Evolutionary conservation across 1,140 invertebrate species (phyloP).

Genomic region (Bactericera cockerelli): DNA sequence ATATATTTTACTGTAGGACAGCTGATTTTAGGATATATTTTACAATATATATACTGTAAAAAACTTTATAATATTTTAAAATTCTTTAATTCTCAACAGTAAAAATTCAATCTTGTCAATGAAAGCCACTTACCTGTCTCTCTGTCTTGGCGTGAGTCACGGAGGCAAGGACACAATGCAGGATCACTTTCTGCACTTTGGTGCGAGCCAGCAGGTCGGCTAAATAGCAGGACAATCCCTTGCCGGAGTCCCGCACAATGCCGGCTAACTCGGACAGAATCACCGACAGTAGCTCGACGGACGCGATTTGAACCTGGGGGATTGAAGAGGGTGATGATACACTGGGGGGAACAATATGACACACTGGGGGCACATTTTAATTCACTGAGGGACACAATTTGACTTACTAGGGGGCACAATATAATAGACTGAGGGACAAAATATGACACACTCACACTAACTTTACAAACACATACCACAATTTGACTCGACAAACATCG

Average conservation of each 20-base stretch:
- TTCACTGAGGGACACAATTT: neutral
- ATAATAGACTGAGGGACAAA: too few relatives aligned
- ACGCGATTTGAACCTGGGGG: slow-evolving; percentile 50
- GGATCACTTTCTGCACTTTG: slow-evolving; percentile 75
- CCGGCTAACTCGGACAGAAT: slow-evolving; percentile 60
- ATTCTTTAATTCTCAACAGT: too few relatives aligned
- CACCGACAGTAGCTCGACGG: slow-evolving; percentile 59
- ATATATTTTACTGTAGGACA: too few relatives aligned
- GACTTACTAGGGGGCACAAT: neutral
- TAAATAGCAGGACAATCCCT: slow-evolving; percentile 67
- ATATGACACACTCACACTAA: too few relatives aligned
- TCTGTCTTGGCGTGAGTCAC: too few relatives aligned
- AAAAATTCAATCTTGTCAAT: too few relatives aligned
- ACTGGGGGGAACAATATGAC: neutral
- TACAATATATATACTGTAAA: too few relatives aligned
- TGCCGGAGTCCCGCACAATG: slow-evolving; percentile 68
- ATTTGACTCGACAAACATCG: too few relatives aligned
- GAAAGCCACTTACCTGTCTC: too few relatives aligned
- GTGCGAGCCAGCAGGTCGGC: slow-evolving; percentile 63
- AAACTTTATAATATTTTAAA: too few relatives aligned
- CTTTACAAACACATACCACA: too few relatives aligned
- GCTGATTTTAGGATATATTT: too few relatives aligned
- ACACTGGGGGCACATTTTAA: neutral
- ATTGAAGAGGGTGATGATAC: neutral
- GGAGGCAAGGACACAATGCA: slow-evolving; percentile 67